Evolutionary conservation across 1,140 invertebrate genomes (phyloP), one percentile per base, ranked within the genome.

Genomic region (Muscidifurax raptorellus): DNA sequence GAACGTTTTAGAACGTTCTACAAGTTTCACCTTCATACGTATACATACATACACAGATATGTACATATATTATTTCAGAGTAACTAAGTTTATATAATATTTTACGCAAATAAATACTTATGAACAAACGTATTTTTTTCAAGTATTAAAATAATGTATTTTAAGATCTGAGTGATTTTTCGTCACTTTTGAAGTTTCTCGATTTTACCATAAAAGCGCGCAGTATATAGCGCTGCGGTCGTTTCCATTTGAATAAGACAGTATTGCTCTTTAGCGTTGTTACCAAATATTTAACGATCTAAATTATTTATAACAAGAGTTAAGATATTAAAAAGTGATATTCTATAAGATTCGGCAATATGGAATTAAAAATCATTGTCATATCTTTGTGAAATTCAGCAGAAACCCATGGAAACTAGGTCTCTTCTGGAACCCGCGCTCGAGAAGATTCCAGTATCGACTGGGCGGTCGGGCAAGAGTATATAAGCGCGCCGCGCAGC

Each of bases 361-460:
- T 27, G 25, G 2, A 27, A 67, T 27, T 1, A 4, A 0, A 27
- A 13, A 67, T 1, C 0, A 25, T 67, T n/a, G 7, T 9, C 2
- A 27, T 0, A 25, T 10, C 22, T 27, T 18, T 6, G 4, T 10
- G 13, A 28, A 69, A 69, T 28, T 28, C 25, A 28, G 28, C 3
- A 27, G 28, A 28, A 69, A 69, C 27, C 22, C 27, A 12, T 27
- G 27, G 66, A 69, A 69, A 13, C 25, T 15, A 18, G 32, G 27
- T 47, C 0, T n/a, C 2, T 44, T 59, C 52, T 59, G 18, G 52
- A 59, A 59, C 52, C 2, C 18, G 22, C 27, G 47, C 22, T 75
- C 59, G 82, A 69, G 75, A 79, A 83, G 3, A 25, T 69, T 83
- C 75, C 22, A 76, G 81, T 28, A 67, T 7, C 75, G 18, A 18